Evolutionary conservation across 2,888 invertebrate species (phyloP), one percentile per base, ranked within the genome.

Genomic region (Andrena chrysosceles): DNA sequence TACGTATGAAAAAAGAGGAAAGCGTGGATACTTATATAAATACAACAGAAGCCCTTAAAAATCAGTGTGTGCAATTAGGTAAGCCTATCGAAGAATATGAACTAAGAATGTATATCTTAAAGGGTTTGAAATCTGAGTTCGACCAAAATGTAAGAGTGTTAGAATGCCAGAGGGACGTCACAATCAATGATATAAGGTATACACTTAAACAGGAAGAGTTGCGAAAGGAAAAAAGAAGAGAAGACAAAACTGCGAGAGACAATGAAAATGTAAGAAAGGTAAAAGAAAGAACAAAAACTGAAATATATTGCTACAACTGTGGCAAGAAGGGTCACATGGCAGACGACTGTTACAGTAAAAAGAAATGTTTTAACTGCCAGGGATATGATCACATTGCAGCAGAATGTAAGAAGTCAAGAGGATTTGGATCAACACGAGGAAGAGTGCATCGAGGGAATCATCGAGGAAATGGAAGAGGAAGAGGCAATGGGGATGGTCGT

Each of bases 21-120:
- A 54, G 16, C 2, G 56, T 76, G 0, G 63, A 76, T 2, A 42
- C 49, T 5, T 63, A 63, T 23, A 75, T 75, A 13, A 68, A 75
- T 16, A 35, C 63, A 31, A 69, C 63, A 2, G 69, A 76, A 6
- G 76, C 29, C 7, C 35, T 77, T 10, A 54, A 16, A 42, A 77
- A 77, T 16, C 49, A 77, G n/a, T 77, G 70, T 56, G n/a, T n/a
- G 2, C 69, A 70, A 23, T 10, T 70, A 16, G 64, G 76, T 20
- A 68, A 69, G 54, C 0, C 16, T 5, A 60, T 76, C 13, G 76
- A 69, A 26, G 76, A 68, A 5, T 77, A 49, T n/a, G 75, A 75
- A 33, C 31, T 75, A 52, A 75, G 62, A 31, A 68, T 75, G 62
- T 68, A 62, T 52, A 10, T 75, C 0, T 33, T 67, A 31, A 67